Percentiles rank a stretch among this genome's conserved stretches.
Evolutionary conservation across 2,797 vertebrate species (phyloP).

Genomic region (Gambusia yucatana): DNA sequence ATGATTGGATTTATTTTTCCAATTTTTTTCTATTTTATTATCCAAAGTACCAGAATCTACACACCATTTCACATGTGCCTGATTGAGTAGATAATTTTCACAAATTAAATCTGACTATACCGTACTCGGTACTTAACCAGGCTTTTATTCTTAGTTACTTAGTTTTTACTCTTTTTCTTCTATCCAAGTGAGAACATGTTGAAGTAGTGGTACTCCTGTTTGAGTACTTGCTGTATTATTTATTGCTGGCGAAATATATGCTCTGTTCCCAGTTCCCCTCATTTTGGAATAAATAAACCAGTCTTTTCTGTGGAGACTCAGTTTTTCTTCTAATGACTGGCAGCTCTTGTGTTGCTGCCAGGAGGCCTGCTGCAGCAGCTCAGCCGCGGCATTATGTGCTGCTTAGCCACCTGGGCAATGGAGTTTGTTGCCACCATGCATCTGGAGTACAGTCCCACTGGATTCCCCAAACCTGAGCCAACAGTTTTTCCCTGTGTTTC

Average conservation of each 20-base stretch:
- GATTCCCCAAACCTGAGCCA: constrained; percentile 31
- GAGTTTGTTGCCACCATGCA: constrained; percentile 39
- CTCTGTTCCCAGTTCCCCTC: constrained; percentile 5
- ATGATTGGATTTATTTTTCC: not conserved
- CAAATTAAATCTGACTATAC: not conserved
- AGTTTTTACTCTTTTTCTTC: not conserved
- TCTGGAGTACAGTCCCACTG: constrained; percentile 32
- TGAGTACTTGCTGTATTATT: not conserved
- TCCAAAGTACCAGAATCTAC: not conserved
- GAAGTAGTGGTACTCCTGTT: not conserved
- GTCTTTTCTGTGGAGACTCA: constrained; percentile 43
- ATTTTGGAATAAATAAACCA: constrained; percentile 34
- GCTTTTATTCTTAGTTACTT: not conserved
- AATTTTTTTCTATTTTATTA: not conserved
- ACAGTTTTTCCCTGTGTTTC: constrained; percentile 24
- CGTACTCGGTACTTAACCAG: not conserved
- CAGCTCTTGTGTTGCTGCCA: constrained; percentile 46
- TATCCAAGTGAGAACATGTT: not conserved
- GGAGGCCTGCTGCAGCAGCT: constrained; percentile 45
- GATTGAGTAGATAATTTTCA: not conserved
- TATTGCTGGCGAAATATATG: constrained; percentile 12
- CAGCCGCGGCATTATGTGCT: constrained; percentile 35
- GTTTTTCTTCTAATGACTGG: constrained; percentile 52
- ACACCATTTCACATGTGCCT: not conserved
- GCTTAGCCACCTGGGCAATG: constrained; percentile 33